Conservation (phyloP, 2,888 invertebrate species). For the Malacosoma neustria region DNA sequence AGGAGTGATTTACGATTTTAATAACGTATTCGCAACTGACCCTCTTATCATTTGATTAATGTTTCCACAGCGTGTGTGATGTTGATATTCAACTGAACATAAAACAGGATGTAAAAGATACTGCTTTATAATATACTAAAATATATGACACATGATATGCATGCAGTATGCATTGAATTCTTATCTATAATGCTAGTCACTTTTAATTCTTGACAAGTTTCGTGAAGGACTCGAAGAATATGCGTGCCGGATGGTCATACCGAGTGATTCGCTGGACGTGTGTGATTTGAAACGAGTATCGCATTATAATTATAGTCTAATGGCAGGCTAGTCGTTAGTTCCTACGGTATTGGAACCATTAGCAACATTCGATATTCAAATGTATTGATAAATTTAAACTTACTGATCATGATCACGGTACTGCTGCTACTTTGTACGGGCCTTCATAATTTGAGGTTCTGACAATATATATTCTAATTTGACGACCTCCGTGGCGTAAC, state of each 20-base stretch:
- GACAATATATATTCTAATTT: too few relatives aligned
- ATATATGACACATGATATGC: not conserved
- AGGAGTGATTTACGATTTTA: conserved; percentile 50
- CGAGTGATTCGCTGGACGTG: conserved; percentile 28
- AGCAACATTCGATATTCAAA: not conserved
- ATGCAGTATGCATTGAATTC: not conserved
- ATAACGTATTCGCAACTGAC: conserved; percentile 42
- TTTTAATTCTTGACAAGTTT: conserved; percentile 26
- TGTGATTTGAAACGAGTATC: conserved; percentile 25
- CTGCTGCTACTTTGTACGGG: too few relatives aligned
- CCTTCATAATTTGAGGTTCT: too few relatives aligned
- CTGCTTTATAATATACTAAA: conserved; percentile 20
- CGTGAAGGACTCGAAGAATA: conserved; percentile 26
- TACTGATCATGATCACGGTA: too few relatives aligned
- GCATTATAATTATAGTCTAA: conserved; percentile 17
- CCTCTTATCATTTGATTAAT: conserved; percentile 62
- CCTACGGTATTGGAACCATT: not conserved
- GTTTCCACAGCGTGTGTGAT: conserved; percentile 45
- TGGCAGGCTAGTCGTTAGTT: not conserved
- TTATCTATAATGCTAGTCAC: not conserved
- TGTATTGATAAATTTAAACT: too few relatives aligned
- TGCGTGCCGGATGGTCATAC: conserved; percentile 33
- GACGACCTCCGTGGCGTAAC: too few relatives aligned
- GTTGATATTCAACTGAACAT: conserved; percentile 28
- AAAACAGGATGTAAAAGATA: conserved; percentile 32